These are phyloP conservation scores for Polyodon spathula DNA, from an alignment of 2,113 vertebrate species.

Conservation along the genomic window DNA sequence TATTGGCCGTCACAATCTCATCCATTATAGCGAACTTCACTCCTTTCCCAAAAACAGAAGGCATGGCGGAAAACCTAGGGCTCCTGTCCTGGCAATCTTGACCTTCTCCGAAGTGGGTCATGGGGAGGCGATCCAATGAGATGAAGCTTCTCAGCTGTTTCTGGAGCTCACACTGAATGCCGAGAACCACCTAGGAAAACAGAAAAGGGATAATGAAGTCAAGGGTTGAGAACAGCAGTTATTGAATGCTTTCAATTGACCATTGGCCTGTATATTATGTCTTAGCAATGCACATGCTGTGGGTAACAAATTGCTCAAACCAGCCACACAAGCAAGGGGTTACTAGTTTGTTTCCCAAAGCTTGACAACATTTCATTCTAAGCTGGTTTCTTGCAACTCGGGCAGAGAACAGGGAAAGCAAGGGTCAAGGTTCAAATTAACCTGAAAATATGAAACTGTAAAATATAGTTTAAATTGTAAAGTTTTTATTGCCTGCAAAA, in stretches of 20 bases:
- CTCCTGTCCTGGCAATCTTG: slow-evolving; percentile 57
- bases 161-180: slow-evolving; percentile 91
- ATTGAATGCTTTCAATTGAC: neutral
- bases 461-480: slow-evolving; percentile 76
- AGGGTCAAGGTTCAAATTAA: too few species aligned
- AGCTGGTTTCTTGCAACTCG: too few species aligned
- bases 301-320: too few species aligned
- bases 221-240: neutral
- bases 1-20: slow-evolving; percentile 74
- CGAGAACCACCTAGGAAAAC: slow-evolving; percentile 71
- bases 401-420: too few species aligned
- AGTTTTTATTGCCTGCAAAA: too few species aligned
- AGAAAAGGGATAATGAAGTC: neutral
- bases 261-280: too few species aligned
- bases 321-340: too few species aligned
- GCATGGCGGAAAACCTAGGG: slow-evolving; percentile 74
- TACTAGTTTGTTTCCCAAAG: too few species aligned
- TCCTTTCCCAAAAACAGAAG: slow-evolving; percentile 91
- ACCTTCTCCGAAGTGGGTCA: slow-evolving; percentile 63
- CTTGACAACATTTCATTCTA: too few species aligned
- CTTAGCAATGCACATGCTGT: too few species aligned
- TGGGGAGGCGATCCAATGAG: slow-evolving; percentile 89
- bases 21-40: slow-evolving; percentile 86
- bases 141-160: slow-evolving; percentile 90
- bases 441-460: too few species aligned